Base-by-base conservation (phyloP, 2,113 vertebrate genomes). In the Echinops telfairi region DNA sequence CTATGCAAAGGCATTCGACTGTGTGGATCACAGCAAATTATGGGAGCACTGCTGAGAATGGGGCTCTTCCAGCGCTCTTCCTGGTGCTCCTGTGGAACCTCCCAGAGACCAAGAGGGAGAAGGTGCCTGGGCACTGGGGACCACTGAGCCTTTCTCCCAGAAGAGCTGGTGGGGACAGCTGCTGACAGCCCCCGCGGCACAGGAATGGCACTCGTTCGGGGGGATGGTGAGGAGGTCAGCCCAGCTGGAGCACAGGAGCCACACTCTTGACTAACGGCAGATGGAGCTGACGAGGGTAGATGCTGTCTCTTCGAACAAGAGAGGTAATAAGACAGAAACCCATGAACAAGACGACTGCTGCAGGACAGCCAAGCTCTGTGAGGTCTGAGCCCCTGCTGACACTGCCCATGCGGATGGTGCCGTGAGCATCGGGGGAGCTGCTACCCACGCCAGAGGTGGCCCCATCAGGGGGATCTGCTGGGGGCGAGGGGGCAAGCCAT, bases 331-430 rank as follows among this genome's bases (percentile, higher is more conserved):
- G 94, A 62, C 80, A 89, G 53, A 84, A 94, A 43, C 66, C 36
- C 64, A 43, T 66, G 57, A 85, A 22, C 1, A 1, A 91, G 71
- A 57, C 90, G 53, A 31, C 92, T 83, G 66, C 36, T 25, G 33
- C 19, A 27, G 93, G 88, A 91, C 70, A 76, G 90, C 47, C 25
- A 94, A 84, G 38, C 27, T 89, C 62, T 40, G 79, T 20, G 76
- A 75, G 36, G 68, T 87, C 43, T 58, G 33, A 81, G 75, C 90
- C 60, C 60, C 60, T 23, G 57, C 60, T 62, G 60, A 62, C 60
- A 62, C 60, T 12, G 81, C 0, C 0, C 38, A 17, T 19, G 0
- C 29, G 58, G n/a, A 4, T 9, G 75, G 60, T n/a, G 14, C 27
- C 23, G 0, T 0, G 38, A 1, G 6, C 27, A 3, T 40, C 8